These are phyloP conservation scores for Coilia nasus DNA, from an alignment of 2,797 vertebrate species.

Conservation along the genomic window DNA sequence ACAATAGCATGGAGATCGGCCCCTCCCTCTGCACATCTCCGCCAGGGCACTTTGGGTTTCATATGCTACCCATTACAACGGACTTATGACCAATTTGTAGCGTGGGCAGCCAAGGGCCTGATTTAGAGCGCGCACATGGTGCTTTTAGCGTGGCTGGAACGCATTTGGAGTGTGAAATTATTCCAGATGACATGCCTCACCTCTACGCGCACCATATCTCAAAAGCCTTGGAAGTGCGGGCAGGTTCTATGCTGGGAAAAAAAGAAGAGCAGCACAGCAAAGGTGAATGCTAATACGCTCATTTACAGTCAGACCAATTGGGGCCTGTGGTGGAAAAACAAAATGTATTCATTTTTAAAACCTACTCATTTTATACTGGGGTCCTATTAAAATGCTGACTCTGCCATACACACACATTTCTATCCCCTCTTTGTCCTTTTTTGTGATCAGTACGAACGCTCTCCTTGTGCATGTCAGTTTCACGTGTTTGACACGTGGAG, in stretches of 20 bases:
- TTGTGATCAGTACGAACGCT: too few species aligned
- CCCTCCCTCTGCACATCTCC: background rate
- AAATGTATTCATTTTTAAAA: too few species aligned
- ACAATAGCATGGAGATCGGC: slow-evolving; percentile 27
- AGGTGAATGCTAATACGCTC: slow-evolving; percentile 6
- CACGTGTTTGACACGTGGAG: background rate
- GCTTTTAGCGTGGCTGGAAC: slow-evolving; percentile 50
- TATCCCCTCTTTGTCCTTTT: too few species aligned
- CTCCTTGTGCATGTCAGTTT: too few species aligned
- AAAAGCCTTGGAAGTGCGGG: slow-evolving; percentile 49
- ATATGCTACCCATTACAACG: slow-evolving; percentile 57
- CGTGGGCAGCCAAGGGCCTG: slow-evolving; percentile 46
- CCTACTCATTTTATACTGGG: too few species aligned
- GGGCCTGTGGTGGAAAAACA: too few species aligned
- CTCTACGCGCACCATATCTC: slow-evolving; percentile 46
- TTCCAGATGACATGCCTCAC: slow-evolving; percentile 61
- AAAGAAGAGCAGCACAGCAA: slow-evolving; percentile 23
- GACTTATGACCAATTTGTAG: slow-evolving; percentile 63
- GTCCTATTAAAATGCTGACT: too few species aligned
- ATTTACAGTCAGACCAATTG: too few species aligned
- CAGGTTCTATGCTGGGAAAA: too few species aligned
- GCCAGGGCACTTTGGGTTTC: slow-evolving; percentile 41
- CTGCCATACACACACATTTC: too few species aligned
- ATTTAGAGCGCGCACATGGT: slow-evolving; percentile 55
- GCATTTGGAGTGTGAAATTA: slow-evolving; percentile 58